These are phyloP conservation scores for Pteria penguin DNA, from an alignment of 2,888 invertebrate species.

Conservation along the genomic window DNA sequence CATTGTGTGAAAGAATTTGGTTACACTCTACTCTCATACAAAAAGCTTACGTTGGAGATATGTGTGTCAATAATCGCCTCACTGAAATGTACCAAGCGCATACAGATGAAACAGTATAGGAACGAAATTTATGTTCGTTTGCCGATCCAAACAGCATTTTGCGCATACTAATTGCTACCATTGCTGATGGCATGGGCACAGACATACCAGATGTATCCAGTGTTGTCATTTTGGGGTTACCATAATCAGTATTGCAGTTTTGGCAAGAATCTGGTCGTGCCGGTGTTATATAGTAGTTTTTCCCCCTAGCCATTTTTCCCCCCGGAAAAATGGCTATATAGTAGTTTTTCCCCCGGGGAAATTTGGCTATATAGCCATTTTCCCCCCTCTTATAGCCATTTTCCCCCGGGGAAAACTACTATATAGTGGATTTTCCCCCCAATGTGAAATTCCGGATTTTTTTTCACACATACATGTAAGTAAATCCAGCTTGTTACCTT, in stretches of 20 bases:
- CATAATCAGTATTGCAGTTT: constrained; percentile 20
- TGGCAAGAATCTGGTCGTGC: constrained; percentile 35
- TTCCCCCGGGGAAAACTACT: no score
- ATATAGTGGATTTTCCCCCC: no score
- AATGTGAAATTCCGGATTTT: no score
- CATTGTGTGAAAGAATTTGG: constrained; percentile 29
- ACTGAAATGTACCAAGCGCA: constrained; percentile 26
- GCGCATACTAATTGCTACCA: constrained; percentile 20
- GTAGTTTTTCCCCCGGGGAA: no score
- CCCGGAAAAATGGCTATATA: no score
- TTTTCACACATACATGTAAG: no score
- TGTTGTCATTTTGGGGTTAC: constrained; percentile 29
- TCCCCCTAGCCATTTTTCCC: no score
- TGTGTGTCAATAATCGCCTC: background rate
- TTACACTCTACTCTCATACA: constrained; percentile 1
- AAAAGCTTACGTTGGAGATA: constrained; percentile 9
- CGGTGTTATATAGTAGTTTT: no score
- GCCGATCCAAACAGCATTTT: background rate
- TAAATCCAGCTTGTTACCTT: no score
- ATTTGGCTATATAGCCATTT: no score
- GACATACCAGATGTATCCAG: constrained; percentile 31
- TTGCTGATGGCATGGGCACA: constrained; percentile 29
- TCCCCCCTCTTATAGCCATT: no score
- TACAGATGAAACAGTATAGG: background rate
- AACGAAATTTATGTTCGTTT: background rate